Percentiles rank a stretch among this genome's conserved stretches.
These are phyloP conservation scores for Epinotia bilunana DNA, from an alignment of 2,888 invertebrate species.

Conservation along the genomic window DNA sequence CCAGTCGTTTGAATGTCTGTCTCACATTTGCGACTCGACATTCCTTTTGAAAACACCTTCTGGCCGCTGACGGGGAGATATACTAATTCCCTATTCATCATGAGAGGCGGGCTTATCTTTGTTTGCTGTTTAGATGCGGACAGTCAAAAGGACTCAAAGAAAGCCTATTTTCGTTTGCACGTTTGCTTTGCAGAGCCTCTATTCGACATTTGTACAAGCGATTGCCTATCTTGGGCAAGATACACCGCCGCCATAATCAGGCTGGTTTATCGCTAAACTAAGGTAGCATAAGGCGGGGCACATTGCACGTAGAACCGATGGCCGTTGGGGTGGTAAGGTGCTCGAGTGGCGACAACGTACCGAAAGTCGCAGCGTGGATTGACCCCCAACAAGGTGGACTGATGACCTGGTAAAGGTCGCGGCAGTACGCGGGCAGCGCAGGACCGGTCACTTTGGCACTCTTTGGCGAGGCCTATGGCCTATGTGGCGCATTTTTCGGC, in stretches of 20 bases:
- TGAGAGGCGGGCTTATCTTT: slow-evolving; percentile 72
- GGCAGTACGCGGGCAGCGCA: no score
- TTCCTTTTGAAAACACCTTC: slow-evolving; percentile 48
- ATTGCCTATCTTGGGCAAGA: neutral
- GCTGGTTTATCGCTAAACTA: no score
- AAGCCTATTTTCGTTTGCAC: slow-evolving; percentile 81
- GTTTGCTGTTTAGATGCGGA: slow-evolving; percentile 81
- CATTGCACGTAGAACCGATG: no score
- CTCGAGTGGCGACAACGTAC: no score
- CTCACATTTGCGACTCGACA: slow-evolving; percentile 8
- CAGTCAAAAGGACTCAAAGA: slow-evolving; percentile 80
- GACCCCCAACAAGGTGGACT: no score
- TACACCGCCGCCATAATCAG: neutral
- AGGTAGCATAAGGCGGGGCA: no score
- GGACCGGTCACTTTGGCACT: no score
- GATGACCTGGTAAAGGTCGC: no score
- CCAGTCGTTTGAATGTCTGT: neutral
- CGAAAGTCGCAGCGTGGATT: no score
- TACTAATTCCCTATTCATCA: slow-evolving; percentile 72
- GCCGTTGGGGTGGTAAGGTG: no score
- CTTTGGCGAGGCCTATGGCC: no score
- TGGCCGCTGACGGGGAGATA: slow-evolving; percentile 52
- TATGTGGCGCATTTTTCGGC: no score
- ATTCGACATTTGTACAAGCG: neutral
- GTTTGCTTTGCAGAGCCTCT: slow-evolving; percentile 68